Evolutionary conservation across 2,113 vertebrate species (phyloP), one percentile per base, ranked within the genome.

Genomic region (Lathamus discolor): DNA sequence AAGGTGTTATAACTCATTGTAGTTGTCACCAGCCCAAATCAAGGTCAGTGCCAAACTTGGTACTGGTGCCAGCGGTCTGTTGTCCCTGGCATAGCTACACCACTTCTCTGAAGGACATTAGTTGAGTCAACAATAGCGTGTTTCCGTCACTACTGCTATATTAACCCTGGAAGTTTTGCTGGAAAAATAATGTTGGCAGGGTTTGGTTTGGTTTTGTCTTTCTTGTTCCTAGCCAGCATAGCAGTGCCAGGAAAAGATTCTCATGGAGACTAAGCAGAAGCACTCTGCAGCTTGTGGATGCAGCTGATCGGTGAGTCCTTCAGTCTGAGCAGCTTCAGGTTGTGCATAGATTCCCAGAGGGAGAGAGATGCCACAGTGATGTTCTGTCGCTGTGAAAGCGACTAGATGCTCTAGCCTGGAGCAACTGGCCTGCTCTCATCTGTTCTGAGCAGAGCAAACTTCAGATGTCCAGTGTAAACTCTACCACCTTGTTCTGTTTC

Each of bases 41-140:
- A 72, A 72, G 18, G 33, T 78, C 83, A 43, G 12, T 88, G 91
- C 88, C 91, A 93, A 62, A 64, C 51, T 33, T 78, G 41, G 37
- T 84, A 54, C 51, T 92, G 76, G 61, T 95, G 83, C 86, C 89
- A 84, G 69, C 55, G 69, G 51, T 89, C 88, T 97, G 77, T 92
- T 97, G 59, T 95, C 78, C 74, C 89, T 96, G 94, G 74, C 93
- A 33, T 20, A 35, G 86, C 68, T 82, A 37, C 82, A 14, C 24
- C 2, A 5, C 74, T 91, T 64, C 81, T 82, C 95, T 92, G 70
- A 76, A 86, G 74, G 66, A 87, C 59, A 11, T 91, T 73, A 95
- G 78, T 78, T 83, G 70, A 92, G 75, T 95, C 90, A 87, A 95
- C 78, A 95, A 87, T 89, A 57, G 89, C 0, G 0, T 82, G 81